Conservation (phyloP, 92 coral and sea anemone species). For the Anthopleura xanthogrammica region DNA sequence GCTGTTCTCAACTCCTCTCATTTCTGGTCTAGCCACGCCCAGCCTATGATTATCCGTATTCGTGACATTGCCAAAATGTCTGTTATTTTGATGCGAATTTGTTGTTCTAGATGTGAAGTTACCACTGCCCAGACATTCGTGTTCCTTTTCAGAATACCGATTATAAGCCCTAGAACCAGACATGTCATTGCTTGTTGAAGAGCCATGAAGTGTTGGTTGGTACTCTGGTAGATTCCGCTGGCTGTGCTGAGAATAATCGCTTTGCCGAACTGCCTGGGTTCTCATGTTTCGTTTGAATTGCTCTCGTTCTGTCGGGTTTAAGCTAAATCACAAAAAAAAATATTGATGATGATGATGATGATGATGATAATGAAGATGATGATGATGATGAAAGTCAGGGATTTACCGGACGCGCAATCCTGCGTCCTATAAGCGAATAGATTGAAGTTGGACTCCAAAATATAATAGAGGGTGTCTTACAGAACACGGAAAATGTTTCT, state of each 20-base stretch:
- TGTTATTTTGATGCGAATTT: slow-evolving; percentile 19
- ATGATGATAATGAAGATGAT: too few species aligned
- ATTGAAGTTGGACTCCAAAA: too few species aligned
- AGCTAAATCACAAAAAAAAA: slow-evolving; percentile 11
- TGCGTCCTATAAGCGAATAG: too few species aligned
- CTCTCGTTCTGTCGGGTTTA: slow-evolving; percentile 48
- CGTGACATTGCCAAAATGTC: not conserved
- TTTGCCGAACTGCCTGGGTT: slow-evolving; percentile 30
- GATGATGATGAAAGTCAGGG: too few species aligned
- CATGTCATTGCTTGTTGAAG: not conserved
- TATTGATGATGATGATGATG: not conserved
- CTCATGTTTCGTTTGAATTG: slow-evolving; percentile 47
- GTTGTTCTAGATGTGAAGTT: not conserved
- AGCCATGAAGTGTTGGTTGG: not conserved
- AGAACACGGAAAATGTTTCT: too few species aligned
- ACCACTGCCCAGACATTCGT: not conserved
- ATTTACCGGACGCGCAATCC: too few species aligned
- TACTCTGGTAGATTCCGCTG: not conserved
- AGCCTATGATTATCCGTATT: not conserved
- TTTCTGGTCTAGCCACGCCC: not conserved
- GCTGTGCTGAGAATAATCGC: not conserved
- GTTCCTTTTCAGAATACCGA: not conserved
- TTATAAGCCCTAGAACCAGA: too few species aligned
- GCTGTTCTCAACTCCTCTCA: not conserved
- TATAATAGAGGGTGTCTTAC: too few species aligned